Base-by-base conservation (phyloP, 2,797 vertebrate genomes). In the Argentina silus region DNA sequence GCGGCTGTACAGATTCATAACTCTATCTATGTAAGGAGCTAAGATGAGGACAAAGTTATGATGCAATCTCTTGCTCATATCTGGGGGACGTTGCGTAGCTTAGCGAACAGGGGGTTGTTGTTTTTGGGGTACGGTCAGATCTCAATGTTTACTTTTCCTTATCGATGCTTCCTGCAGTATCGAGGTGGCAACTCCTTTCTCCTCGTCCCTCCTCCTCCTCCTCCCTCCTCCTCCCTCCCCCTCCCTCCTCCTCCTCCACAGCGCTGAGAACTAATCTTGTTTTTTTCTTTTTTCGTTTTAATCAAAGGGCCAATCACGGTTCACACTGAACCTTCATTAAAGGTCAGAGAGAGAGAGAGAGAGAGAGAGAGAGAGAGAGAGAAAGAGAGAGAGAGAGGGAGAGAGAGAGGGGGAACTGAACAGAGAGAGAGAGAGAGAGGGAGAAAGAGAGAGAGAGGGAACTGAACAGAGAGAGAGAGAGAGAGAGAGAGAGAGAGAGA, bases 81-180 rank as follows among this genome's bases (percentile, higher is more conserved):
- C 21, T 11, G 59, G 23, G 6, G 69, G 65, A 86, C 84, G 78
- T 36, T 36, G 27, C 27, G 27, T 36, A 36, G 27, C 27, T 4
- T 36, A 36, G 27, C 27, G 27, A 36, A 36, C 27, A 36, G 27
- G 27, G 27, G 27, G 4, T 36, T 36, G 27, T 36, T 36, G 27
- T 36, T 73, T 27, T 72, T 44, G 7, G n/a, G 48, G 21, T 70
- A 50, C 74, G 73, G 78, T 74, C 81, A 36, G 65, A 80, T 78
- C 55, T 72, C 56, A 11, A 56, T 79, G 67, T 84, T 84, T 82
- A 70, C 78, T 78, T 15, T 60, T 72, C 56, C 44, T 71, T 59
- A 80, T 87, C 81, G 45, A 86, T 83, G 80, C 70, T 62, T 63
- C 71, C 70, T 73, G 48, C 67, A 48, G 79, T 71, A 82, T 78